These are phyloP conservation scores for Pteropus rufus DNA, from an alignment of 2,797 vertebrate genomes.

Conservation along the genomic window DNA sequence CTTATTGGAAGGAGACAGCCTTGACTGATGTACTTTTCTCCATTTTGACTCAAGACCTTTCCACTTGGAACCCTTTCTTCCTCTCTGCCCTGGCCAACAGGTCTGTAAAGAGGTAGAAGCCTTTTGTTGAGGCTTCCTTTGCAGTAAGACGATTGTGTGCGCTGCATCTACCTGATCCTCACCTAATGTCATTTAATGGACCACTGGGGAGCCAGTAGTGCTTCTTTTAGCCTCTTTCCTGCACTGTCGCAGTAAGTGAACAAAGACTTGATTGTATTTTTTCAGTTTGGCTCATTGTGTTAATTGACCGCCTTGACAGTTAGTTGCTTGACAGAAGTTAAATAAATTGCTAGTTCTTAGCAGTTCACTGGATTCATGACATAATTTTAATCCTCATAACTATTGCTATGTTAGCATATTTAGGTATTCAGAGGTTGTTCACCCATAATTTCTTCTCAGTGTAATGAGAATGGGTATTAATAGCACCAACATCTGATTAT, in stretches of 20 bases:
- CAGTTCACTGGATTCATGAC: neutral
- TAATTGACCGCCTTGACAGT: neutral
- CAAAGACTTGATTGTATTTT: constrained; percentile 29
- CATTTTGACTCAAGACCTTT: neutral
- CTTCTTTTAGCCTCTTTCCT: neutral
- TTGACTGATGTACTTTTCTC: neutral
- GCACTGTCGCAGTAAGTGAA: neutral
- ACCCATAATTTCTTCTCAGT: neutral
- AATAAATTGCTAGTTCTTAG: neutral
- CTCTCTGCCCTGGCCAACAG: neutral
- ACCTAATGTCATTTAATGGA: neutral
- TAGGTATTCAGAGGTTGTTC: neutral
- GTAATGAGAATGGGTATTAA: neutral
- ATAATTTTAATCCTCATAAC: neutral
- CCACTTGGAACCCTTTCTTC: neutral
- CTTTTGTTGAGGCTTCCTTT: neutral
- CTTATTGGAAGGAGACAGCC: neutral
- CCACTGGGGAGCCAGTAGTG: neutral
- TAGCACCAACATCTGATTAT: neutral
- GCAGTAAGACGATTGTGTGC: neutral
- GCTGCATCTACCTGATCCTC: neutral
- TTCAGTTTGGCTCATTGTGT: constrained; percentile 31
- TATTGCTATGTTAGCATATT: neutral
- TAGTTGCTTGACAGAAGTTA: neutral
- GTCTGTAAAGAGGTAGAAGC: neutral